A percentile compares a stretch with the other conserved stretches of the same genome.
Evolutionary conservation across 1,140 invertebrate genomes (phyloP).

Genomic region (Papilio helenus): DNA sequence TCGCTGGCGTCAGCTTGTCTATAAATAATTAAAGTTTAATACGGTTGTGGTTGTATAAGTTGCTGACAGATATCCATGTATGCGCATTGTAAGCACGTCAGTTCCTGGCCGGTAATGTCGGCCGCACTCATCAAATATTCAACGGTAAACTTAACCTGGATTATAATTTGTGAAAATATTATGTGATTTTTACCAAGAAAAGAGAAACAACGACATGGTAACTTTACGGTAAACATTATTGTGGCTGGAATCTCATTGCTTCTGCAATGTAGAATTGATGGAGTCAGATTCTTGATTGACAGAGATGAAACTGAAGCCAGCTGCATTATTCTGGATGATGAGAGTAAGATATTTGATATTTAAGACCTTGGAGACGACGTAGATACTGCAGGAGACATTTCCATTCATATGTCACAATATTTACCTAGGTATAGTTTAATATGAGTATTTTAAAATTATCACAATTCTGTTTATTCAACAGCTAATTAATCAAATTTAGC

Average conservation of each 20-base stretch:
- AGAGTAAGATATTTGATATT: too few species aligned
- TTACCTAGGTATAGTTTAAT: neutral
- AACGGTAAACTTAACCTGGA: neutral
- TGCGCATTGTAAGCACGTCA: neutral
- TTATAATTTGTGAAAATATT: conserved; percentile 17
- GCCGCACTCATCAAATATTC: conserved; percentile 17
- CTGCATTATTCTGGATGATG: too few species aligned
- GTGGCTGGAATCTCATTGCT: neutral
- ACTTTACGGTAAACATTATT: neutral
- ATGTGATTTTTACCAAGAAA: neutral
- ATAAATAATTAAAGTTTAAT: conserved; percentile 3
- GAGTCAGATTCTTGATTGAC: neutral
- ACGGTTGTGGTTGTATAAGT: neutral
- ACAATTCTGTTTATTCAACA: too few species aligned
- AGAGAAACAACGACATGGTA: neutral
- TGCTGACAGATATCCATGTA: conserved; percentile 5
- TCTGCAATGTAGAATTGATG: neutral
- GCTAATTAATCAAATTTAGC: neutral
- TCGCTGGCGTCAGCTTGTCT: neutral
- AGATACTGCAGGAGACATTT: neutral
- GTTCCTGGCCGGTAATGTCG: neutral
- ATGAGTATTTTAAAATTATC: neutral
- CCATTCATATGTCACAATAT: neutral
- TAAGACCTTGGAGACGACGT: too few species aligned
- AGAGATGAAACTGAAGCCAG: too few species aligned